Conservation (phyloP, 2,888 invertebrate genomes). For the Pachymerium ferrugineum region DNA sequence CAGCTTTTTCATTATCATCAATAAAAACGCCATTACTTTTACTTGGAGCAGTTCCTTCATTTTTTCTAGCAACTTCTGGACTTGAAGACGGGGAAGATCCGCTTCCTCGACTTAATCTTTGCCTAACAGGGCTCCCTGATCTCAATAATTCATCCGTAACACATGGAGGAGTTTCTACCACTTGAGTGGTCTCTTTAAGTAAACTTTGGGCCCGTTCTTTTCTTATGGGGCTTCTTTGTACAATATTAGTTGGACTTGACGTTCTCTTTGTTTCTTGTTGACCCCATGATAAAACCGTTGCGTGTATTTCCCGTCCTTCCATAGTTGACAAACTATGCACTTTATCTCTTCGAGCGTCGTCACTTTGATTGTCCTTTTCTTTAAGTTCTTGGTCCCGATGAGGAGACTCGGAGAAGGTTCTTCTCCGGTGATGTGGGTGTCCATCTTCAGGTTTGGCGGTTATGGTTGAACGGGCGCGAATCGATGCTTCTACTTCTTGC, state of each 20-base stretch:
- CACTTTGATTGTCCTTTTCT: not conserved
- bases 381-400: not conserved
- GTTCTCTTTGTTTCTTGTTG: not conserved
- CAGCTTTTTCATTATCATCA: not conserved
- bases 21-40: not conserved
- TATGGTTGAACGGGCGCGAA: not conserved
- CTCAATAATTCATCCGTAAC: not conserved
- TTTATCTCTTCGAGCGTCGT: not conserved
- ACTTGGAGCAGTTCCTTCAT: not conserved
- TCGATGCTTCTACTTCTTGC: not conserved
- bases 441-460: not conserved
- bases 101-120: not conserved
- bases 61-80: not conserved
- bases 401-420: slow-evolving; percentile 31
- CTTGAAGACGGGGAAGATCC: not conserved
- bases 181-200: not conserved
- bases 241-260: not conserved
- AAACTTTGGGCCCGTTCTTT: not conserved
- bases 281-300: not conserved
- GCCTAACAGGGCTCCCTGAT: not conserved
- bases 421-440: not conserved
- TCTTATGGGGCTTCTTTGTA: not conserved
- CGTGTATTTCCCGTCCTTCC: not conserved
- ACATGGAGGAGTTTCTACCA: not conserved
- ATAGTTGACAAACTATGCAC: not conserved